Evolutionary conservation across 2,113 vertebrate species (phyloP), one percentile per base, ranked within the genome.

Genomic region (Paratilapia polleni): DNA sequence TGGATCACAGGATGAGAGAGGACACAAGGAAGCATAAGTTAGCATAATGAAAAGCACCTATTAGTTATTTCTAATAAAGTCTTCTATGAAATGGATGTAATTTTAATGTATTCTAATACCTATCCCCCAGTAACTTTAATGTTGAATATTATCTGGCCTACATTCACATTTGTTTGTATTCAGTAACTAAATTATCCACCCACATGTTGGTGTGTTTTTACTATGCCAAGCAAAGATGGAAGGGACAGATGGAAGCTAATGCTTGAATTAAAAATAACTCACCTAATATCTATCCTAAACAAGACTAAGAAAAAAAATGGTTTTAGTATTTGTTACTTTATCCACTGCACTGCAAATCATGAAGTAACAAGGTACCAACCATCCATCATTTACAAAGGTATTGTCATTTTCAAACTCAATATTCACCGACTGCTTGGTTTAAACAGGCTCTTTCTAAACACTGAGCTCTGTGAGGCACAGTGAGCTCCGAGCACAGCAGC

Each of bases 401-500:
- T 34, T 61, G 22, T 12, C 26, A 49, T 70, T 11, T 49, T 49
- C 41, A 70, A 49, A 49, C 24, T 49, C 2, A 17, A 52, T 19
- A 52, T 52, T 43, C 24, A 28, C 12, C 43, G 54, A 54, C 56
- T 59, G 31, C 63, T 84, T 41, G 61, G 74, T 83, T 81, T 83
- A 68, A 77, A 78, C 26, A 3, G 38, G 59, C 15, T 15, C 28
- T 64, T 61, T 81, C 34, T 19, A 49, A 49, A 49, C 64, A 70
- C 22, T 12, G 19, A 70, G 24, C 49, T 86, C 83, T 77, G 74
- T 1, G 6, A 82, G 90, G 85, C 85, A 83, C 63, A 49, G 57
- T 4, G 36, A 68, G 80, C 83, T 78, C 73, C 49, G 36, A 81
- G 86, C 34, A 79, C 26, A 2, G 81, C 59, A 93, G 88, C 86